Conservation (phyloP, 2,888 invertebrate species). For the Watsonalla binaria region DNA sequence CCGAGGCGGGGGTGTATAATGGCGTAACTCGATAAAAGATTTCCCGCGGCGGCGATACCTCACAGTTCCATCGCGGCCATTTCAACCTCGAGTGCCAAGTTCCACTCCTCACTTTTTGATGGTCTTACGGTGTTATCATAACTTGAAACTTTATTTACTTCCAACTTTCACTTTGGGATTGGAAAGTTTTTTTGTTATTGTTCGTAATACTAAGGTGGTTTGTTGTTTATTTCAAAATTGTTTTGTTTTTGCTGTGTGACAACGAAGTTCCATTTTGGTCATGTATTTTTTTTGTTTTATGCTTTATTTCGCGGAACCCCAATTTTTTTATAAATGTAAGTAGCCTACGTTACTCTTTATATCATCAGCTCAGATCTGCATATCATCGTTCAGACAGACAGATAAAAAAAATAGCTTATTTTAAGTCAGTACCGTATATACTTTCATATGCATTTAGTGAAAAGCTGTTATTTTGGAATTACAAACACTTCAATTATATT, state of each 20-base stretch:
- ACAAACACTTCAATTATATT: no score
- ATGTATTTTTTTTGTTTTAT: not conserved
- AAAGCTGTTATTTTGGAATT: no score
- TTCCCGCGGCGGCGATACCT: constrained; percentile 60
- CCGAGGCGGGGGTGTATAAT: constrained; percentile 39
- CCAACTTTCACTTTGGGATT: not conserved
- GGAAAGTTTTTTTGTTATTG: constrained; percentile 1
- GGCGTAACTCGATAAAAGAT: constrained; percentile 72
- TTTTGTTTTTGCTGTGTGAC: constrained; percentile 5
- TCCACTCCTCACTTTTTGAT: constrained; percentile 25
- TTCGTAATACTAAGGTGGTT: not conserved
- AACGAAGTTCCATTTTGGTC: constrained; percentile 6
- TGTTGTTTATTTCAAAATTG: constrained; percentile 2
- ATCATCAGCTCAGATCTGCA: no score
- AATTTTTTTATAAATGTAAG: no score
- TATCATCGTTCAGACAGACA: no score
- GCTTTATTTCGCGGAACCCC: no score
- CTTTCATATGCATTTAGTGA: no score
- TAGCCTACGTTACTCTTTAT: no score
- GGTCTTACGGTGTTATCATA: constrained; percentile 24
- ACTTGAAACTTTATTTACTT: constrained; percentile 6
- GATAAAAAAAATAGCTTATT: no score
- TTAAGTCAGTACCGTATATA: no score
- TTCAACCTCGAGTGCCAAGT: constrained; percentile 36
- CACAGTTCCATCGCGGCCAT: constrained; percentile 26